These are phyloP conservation scores for Pammene fasciana DNA, from an alignment of 2,888 invertebrate species.

Conservation along the genomic window DNA sequence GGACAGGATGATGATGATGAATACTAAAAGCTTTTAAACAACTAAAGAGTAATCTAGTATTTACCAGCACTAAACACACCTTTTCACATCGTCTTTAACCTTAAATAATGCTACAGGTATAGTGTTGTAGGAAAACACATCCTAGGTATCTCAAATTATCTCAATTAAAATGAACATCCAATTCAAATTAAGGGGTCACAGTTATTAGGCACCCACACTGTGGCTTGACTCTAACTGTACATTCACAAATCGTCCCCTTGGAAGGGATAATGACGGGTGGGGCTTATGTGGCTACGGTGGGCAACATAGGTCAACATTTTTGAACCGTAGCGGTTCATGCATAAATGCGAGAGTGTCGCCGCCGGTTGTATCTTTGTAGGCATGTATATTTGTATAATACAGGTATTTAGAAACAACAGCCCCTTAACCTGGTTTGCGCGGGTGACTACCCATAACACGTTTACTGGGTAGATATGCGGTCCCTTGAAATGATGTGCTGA, in stretches of 20 bases:
- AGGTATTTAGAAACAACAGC: conserved; percentile 34
- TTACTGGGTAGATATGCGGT: conserved; percentile 32
- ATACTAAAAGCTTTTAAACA: too few species aligned
- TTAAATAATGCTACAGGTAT: too few species aligned
- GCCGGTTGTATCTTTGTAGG: conserved; percentile 16
- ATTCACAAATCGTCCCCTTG: conserved; percentile 34
- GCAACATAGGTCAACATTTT: conserved; percentile 17
- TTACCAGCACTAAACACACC: too few species aligned
- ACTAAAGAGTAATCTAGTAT: too few species aligned
- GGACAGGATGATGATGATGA: too few species aligned
- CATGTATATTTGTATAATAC: conserved; percentile 29
- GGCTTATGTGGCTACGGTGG: conserved; percentile 28
- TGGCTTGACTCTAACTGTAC: conserved; percentile 21
- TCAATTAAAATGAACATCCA: conserved; percentile 36
- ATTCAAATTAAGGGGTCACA: conserved; percentile 27
- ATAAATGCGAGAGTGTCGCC: conserved; percentile 8
- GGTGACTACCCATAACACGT: conserved; percentile 30
- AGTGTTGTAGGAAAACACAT: background rate
- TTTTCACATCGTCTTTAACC: too few species aligned
- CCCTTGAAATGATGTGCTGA: conserved; percentile 18
- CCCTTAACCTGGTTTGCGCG: conserved; percentile 31
- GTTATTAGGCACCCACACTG: conserved; percentile 31
- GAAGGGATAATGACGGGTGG: conserved; percentile 34
- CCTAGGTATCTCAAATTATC: conserved; percentile 15
- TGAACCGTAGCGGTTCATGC: conserved; percentile 10